Evolutionary conservation across 2,888 invertebrate genomes (phyloP).

Genomic region (Cerceris rybyensis): DNA sequence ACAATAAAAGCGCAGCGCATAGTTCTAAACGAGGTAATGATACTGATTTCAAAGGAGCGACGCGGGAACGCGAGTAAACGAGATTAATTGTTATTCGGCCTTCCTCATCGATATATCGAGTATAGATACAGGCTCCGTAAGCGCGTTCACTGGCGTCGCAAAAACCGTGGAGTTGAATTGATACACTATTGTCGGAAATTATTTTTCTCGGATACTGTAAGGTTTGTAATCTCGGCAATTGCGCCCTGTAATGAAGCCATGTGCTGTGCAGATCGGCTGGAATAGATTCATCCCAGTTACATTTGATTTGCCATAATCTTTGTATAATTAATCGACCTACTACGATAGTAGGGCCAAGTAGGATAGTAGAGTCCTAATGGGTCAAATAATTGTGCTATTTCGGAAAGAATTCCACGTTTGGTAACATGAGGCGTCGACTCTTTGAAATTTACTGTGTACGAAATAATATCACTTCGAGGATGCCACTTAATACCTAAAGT

Average conservation of each 20-base stretch:
- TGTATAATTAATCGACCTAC: not conserved
- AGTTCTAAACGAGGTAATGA: no score
- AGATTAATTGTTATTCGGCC: no score
- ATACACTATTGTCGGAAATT: not conserved
- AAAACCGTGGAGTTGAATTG: no score
- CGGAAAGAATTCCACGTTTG: not conserved
- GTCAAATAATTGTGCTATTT: not conserved
- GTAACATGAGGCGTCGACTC: no score
- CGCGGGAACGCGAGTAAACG: no score
- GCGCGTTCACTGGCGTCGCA: no score
- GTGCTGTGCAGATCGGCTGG: not conserved
- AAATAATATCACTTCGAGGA: not conserved
- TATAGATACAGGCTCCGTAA: no score
- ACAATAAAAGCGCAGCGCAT: no score
- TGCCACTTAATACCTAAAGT: slow-evolving; percentile 3
- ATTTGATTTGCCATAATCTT: not conserved
- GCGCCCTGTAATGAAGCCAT: not conserved
- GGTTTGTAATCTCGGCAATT: not conserved
- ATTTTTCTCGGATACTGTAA: not conserved
- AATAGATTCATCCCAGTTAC: not conserved
- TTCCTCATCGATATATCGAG: no score
- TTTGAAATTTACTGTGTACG: not conserved
- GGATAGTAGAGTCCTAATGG: no score
- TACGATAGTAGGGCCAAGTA: not conserved
- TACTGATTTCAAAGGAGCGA: no score